Evolutionary conservation across 1,140 invertebrate species (phyloP).

Genomic region (Drosophila seguyi): DNA sequence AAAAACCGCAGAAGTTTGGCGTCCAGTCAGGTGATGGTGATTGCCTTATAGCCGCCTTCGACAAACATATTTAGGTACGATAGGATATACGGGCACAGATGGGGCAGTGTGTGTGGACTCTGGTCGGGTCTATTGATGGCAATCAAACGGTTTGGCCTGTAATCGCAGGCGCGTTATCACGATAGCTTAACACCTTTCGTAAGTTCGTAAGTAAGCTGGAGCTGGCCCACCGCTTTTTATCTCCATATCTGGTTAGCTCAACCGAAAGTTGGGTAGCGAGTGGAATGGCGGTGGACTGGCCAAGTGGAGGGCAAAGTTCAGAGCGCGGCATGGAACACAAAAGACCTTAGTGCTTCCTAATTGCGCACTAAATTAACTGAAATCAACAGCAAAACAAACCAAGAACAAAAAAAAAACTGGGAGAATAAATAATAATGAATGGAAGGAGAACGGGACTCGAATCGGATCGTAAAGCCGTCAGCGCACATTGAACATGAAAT

Average conservation of each 20-base stretch:
- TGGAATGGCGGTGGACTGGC: conserved; percentile 6
- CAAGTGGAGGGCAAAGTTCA: conserved; percentile 63
- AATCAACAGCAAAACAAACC: conserved; percentile 37
- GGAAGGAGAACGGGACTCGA: conserved; percentile 48
- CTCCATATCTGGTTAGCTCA: conserved; percentile 61
- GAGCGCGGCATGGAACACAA: conserved; percentile 64
- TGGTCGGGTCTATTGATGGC: conserved; percentile 34
- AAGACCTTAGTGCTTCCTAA: conserved; percentile 74
- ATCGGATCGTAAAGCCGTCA: conserved; percentile 55
- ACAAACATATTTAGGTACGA: neutral
- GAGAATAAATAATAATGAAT: conserved; percentile 70
- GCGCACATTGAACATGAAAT: conserved; percentile 67
- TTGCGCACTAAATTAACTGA: conserved; percentile 76
- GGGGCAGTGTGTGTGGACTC: conserved; percentile 20
- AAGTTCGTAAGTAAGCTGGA: conserved; percentile 43
- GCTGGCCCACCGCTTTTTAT: conserved; percentile 50
- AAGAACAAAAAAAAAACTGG: conserved; percentile 3
- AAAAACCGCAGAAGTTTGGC: conserved; percentile 42
- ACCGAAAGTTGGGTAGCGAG: conserved; percentile 10
- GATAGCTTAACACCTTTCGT: conserved; percentile 66
- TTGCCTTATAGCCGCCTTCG: conserved; percentile 15
- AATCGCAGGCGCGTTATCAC: conserved; percentile 59
- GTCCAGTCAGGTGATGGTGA: conserved; percentile 44
- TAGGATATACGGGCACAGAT: neutral
- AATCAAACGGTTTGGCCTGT: conserved; percentile 27